Evolutionary conservation across 2,113 vertebrate genomes (phyloP).

Genomic region (Apus apus): DNA sequence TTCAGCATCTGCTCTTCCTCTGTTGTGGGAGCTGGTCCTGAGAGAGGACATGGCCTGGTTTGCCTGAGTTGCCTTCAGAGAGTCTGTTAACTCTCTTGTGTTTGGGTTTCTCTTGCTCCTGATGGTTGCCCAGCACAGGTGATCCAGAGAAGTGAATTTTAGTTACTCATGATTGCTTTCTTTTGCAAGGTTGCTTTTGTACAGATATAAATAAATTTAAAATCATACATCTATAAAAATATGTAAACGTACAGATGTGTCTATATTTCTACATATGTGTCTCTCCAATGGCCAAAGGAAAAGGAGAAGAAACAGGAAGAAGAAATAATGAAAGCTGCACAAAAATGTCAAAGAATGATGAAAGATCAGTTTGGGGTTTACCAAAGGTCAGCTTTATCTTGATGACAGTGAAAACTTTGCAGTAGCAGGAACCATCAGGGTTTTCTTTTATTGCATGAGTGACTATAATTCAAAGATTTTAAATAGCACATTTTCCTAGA

Average conservation of each 20-base stretch:
- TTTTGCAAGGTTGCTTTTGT: not conserved
- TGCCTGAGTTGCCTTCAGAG: not conserved
- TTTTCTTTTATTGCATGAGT: not conserved
- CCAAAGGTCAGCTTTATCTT: not conserved
- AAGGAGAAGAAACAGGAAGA: not conserved
- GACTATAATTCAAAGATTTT: not conserved
- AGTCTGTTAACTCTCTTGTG: not conserved
- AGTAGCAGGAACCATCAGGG: not conserved
- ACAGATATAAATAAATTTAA: not conserved
- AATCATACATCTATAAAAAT: not conserved
- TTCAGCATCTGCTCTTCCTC: not conserved
- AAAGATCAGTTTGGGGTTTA: not conserved
- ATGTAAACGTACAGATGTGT: not conserved
- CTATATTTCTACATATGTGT: not conserved
- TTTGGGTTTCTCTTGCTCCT: not conserved
- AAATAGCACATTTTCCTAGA: not conserved
- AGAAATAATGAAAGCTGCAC: not conserved
- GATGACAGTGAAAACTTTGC: not conserved
- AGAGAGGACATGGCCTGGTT: not conserved
- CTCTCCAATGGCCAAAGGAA: not conserved
- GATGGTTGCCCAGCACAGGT: not conserved
- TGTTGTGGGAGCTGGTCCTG: not conserved
- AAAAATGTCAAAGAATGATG: not conserved
- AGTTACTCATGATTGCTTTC: not conserved
- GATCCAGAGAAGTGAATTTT: not conserved